Conservation (phyloP, 2,888 invertebrate genomes). For the Panopea generosa region DNA sequence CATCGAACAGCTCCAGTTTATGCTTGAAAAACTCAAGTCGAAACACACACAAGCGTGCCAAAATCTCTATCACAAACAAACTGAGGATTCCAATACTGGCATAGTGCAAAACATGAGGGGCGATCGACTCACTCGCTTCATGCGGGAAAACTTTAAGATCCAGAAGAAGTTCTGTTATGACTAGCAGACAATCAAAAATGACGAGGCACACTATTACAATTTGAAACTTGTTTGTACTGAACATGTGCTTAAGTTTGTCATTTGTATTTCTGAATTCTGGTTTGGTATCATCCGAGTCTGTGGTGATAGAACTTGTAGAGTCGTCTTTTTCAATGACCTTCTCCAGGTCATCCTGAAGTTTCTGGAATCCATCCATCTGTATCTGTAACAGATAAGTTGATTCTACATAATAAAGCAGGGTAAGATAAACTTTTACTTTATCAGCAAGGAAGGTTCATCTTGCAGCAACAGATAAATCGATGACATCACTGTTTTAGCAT, state of each 20-base stretch:
- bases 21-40: conserved; percentile 84
- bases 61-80: conserved; percentile 84
- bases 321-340: conserved; percentile 83
- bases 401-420: too few species aligned
- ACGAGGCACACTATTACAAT: conserved; percentile 84
- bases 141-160: conserved; percentile 82
- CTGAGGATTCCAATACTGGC: conserved; percentile 83
- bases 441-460: too few species aligned
- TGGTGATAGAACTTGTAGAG: conserved; percentile 80
- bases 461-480: too few species aligned
- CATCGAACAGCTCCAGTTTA: conserved; percentile 85
- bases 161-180: conserved; percentile 85
- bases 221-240: conserved; percentile 83
- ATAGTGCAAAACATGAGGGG: conserved; percentile 83
- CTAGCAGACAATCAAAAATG: conserved; percentile 84
- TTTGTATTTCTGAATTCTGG: conserved; percentile 69
- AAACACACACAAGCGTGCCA: conserved; percentile 83
- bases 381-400: conserved; percentile 73
- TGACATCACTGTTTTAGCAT: too few species aligned
- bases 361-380: conserved; percentile 83
- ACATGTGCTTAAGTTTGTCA: conserved; percentile 70
- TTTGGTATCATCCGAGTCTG: conserved; percentile 81
- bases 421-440: too few species aligned
- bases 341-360: conserved; percentile 82
- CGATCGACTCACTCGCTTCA: conserved; percentile 62